A percentile compares a stretch with the other conserved stretches of the same genome.
Evolutionary conservation across 2,797 vertebrate species (phyloP).

Genomic region (Cossypha caffra): DNA sequence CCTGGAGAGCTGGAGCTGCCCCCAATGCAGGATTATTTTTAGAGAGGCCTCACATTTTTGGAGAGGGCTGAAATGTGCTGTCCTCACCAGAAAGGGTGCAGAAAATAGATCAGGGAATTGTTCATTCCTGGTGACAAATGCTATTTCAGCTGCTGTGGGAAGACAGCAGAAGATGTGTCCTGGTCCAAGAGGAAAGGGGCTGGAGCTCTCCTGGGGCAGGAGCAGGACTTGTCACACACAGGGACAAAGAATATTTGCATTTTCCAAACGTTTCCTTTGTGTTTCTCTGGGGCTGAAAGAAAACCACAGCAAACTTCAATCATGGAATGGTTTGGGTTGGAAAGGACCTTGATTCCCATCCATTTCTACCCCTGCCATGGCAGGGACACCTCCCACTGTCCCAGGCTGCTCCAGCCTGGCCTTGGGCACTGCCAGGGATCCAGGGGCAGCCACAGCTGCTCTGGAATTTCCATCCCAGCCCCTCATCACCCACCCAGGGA

Average conservation of each 20-base stretch:
- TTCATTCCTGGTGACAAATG: not conserved
- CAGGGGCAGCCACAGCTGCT: not conserved
- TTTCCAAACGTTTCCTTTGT: not conserved
- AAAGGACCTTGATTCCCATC: not conserved
- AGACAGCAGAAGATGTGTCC: no score
- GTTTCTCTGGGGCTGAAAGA: not conserved
- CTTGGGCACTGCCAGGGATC: not conserved
- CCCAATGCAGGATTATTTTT: not conserved
- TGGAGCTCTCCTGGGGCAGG: no score
- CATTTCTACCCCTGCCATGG: no score
- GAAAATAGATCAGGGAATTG: not conserved
- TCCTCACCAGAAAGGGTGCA: not conserved
- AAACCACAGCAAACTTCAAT: not conserved
- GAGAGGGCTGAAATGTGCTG: not conserved
- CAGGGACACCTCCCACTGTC: no score
- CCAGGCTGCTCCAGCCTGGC: not conserved
- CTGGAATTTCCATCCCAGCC: fast-evolving
- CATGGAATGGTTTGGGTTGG: not conserved
- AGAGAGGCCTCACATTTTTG: not conserved
- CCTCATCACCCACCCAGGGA: not conserved
- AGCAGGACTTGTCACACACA: not conserved
- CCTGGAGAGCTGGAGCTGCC: not conserved
- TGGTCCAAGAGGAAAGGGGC: not conserved
- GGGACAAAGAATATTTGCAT: not conserved
- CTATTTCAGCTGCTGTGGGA: not conserved